Conservation (phyloP, 2,888 invertebrate genomes). For the Nomada flava region DNA sequence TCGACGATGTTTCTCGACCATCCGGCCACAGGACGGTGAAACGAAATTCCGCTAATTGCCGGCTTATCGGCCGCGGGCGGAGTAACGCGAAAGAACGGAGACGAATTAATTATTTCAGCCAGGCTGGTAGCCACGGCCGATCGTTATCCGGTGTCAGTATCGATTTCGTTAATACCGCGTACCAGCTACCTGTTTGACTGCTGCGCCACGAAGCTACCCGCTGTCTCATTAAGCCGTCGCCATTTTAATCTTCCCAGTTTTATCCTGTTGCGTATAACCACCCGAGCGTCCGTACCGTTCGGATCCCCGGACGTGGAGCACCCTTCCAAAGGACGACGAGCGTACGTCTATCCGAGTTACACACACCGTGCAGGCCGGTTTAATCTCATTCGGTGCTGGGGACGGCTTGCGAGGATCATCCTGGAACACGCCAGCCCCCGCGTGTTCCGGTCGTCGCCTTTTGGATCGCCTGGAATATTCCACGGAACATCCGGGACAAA, state of each 20-base stretch:
- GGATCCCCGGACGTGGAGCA: constrained; percentile 31
- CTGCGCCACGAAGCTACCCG: constrained; percentile 54
- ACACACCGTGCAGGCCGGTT: constrained; percentile 49
- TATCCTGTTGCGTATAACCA: constrained; percentile 34
- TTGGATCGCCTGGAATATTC: constrained; percentile 39
- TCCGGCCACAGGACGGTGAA: constrained; percentile 2
- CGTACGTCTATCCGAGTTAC: constrained; percentile 64
- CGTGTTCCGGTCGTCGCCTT: constrained; percentile 29
- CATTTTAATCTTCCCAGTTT: constrained; percentile 60
- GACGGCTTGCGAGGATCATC: constrained; percentile 56
- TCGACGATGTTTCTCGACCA: background rate
- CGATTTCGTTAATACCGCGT: constrained; percentile 68
- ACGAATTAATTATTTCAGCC: constrained; percentile 58
- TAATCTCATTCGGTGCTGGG: constrained; percentile 64
- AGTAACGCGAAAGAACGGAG: constrained; percentile 16
- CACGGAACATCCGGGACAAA: constrained; percentile 11
- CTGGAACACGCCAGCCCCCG: constrained; percentile 40
- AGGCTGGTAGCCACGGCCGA: constrained; percentile 45
- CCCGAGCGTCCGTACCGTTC: background rate
- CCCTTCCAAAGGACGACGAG: constrained; percentile 56
- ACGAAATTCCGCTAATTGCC: constrained; percentile 52
- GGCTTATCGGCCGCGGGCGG: constrained; percentile 33
- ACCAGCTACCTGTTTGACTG: constrained; percentile 37
- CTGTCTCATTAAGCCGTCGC: constrained; percentile 63
- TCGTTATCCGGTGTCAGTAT: constrained; percentile 66